A percentile compares a stretch with the other conserved stretches of the same genome.
Evolutionary conservation across 2,888 invertebrate species (phyloP).

Genomic region (Tetheella fluctuosa): DNA sequence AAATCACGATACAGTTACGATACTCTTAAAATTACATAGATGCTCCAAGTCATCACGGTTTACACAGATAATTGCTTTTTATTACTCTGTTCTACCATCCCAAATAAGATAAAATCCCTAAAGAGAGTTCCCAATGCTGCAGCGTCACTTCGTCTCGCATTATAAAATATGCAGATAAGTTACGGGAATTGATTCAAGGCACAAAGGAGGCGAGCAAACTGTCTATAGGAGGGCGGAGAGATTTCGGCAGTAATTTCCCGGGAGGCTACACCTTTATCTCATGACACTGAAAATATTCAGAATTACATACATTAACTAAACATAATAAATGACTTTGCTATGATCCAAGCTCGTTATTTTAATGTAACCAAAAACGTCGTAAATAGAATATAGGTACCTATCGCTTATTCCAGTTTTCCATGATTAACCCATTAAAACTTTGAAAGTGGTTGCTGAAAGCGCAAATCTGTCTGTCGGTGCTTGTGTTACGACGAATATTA

Average conservation of each 20-base stretch:
- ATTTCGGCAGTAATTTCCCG: constrained; percentile 82
- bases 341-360: not conserved
- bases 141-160: constrained; percentile 72
- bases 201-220: constrained; percentile 74
- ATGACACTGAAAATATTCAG: constrained; percentile 73
- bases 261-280: constrained; percentile 74
- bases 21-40: not conserved
- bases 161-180: constrained; percentile 83
- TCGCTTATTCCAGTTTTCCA: constrained; percentile 19
- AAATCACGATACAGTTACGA: not conserved
- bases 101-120: constrained; percentile 56
- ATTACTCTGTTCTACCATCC: constrained; percentile 28
- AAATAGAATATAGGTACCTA: constrained; percentile 13
- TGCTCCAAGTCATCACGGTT: constrained; percentile 12
- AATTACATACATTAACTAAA: constrained; percentile 36
- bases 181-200: constrained; percentile 82
- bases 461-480: constrained; percentile 14
- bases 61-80: constrained; percentile 34
- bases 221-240: constrained; percentile 74
- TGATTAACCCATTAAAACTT: constrained; percentile 43
- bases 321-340: not conserved
- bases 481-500: constrained; percentile 19
- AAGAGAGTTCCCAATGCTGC: constrained; percentile 59
- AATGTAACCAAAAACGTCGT: not conserved
- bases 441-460: constrained; percentile 21